Percentiles rank a stretch among this genome's conserved stretches.
Conservation (phyloP, 2,797 vertebrate genomes). For the Picus viridis region DNA sequence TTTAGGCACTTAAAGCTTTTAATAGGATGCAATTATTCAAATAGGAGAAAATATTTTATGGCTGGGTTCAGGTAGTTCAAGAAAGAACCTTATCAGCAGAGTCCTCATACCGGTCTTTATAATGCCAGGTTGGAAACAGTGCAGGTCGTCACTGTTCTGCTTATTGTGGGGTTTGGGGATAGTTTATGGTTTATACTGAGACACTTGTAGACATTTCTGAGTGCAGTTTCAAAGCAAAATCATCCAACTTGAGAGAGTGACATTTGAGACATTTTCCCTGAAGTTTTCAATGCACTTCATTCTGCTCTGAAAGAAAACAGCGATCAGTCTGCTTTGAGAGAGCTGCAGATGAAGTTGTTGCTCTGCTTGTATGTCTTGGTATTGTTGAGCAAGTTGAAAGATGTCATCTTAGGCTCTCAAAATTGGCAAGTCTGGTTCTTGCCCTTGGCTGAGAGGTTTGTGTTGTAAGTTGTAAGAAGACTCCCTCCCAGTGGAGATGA, state of each 20-base stretch:
- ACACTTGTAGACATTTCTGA: background rate
- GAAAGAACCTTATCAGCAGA: background rate
- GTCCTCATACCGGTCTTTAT: background rate
- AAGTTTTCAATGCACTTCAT: background rate
- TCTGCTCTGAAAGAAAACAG: background rate
- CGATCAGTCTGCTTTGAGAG: rapidly evolving
- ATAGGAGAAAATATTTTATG: background rate
- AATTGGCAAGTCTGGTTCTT: background rate
- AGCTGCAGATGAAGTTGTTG: background rate
- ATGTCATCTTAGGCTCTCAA: background rate
- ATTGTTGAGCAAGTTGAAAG: background rate
- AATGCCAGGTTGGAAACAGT: background rate
- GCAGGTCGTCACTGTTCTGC: background rate
- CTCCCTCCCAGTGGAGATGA: background rate
- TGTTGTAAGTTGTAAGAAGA: background rate
- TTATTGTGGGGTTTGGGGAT: background rate
- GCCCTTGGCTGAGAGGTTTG: background rate
- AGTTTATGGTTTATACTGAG: background rate
- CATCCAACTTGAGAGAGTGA: background rate
- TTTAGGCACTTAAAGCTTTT: background rate
- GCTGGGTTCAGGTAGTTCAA: background rate
- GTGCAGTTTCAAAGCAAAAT: background rate
- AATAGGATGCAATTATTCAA: background rate
- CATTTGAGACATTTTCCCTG: background rate
- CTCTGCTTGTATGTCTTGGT: rapidly evolving